Evolutionary conservation across 2,113 vertebrate genomes (phyloP).

Genomic region (Myanophis thanlyinensis): DNA sequence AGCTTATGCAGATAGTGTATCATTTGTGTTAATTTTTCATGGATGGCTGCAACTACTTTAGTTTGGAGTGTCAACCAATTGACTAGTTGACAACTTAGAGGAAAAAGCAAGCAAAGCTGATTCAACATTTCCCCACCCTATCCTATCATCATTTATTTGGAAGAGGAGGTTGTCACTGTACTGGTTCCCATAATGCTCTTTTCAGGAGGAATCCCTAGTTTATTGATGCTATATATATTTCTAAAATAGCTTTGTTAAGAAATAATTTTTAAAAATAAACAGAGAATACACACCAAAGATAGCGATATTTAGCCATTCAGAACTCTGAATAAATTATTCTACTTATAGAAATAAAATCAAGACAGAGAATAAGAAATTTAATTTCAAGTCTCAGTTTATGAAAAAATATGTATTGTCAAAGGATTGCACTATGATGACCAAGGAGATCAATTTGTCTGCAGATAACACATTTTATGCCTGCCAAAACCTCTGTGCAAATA

Average conservation of each 20-base stretch:
- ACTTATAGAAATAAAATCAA: background rate
- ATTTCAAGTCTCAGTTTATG: background rate
- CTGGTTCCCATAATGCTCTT: background rate
- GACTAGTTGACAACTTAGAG: background rate
- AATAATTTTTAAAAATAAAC: background rate
- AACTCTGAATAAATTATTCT: background rate
- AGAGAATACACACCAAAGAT: background rate
- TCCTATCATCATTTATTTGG: background rate
- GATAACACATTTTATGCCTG: background rate
- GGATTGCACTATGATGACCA: background rate
- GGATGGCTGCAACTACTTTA: background rate
- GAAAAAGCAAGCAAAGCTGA: background rate
- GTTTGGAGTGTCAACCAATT: background rate
- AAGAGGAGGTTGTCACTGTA: background rate
- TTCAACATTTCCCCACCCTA: background rate
- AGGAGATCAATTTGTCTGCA: background rate
- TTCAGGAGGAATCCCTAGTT: background rate
- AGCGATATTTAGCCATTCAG: background rate
- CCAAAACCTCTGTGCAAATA: background rate
- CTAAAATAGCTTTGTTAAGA: background rate
- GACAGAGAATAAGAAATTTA: background rate
- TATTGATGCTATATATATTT: background rate
- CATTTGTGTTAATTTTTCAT: background rate
- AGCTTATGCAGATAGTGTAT: background rate
- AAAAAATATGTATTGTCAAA: background rate